Base-by-base conservation (phyloP, 2,888 invertebrate species). In the Tipula helvola region DNA sequence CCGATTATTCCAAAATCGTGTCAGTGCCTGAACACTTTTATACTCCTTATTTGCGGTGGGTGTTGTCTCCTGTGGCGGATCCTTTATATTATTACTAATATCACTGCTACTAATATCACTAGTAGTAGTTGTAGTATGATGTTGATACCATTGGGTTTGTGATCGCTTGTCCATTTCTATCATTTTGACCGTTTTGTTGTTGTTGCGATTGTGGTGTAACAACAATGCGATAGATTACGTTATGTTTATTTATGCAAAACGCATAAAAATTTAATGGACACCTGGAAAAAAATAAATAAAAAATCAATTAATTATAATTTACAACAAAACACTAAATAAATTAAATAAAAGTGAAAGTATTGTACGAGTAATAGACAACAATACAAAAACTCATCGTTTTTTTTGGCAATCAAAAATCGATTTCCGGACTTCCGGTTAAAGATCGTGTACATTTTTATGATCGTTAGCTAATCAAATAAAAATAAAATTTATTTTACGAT, bases 1-100 rank as follows among this genome's bases (percentile, higher is more conserved):
- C 85, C 91, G 90, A 87, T 90, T 90, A 88, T 91, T 91, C 91
- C 91, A 91, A 87, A 91, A 89, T 88, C 91, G 88, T 41, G 90
- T 90, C 86, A 91, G 87, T 1, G 90, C 90, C 88, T 91, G 91
- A 39, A 91, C 91, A 41, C 91, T 91, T 12, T 89, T 90, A 88
- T 90, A 90, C 18, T 91, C 90, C 13, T 88, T 87, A 12, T 52
- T 86, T 13, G n/a, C n/a, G 71, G 52, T 7, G 13, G 52, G n/a
- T n/a, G 52, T 7, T 44, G 3, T 16, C 71, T 2, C 28, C 28
- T n/a, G 10, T 10, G 12, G 28, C 10, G 18, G 71, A 12, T 71
- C 71, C 28, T 28, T 71, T 71, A 71, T 71, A 71, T 71, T 71
- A 71, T 71, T 71, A 71, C 71, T 71, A 28, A n/a, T 71, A 28